Percentiles rank a stretch among this genome's conserved stretches.
phyloP scores from a whole-genome alignment of 2,888 invertebrate species.

The Ennomos quercinarius region DNA sequence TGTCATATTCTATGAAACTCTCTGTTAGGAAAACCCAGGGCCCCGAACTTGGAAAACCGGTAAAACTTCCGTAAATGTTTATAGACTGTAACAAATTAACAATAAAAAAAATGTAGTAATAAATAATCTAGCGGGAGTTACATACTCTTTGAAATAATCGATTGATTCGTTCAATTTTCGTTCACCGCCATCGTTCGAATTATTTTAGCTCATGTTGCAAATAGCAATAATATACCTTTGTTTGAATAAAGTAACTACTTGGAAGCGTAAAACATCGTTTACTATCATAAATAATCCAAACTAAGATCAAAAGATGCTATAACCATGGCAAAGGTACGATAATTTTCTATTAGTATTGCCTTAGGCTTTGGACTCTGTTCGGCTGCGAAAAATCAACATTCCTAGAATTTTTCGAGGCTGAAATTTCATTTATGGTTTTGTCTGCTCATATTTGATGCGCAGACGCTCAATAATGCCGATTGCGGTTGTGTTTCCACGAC shows the following conservation, averaged over 20 bases:
- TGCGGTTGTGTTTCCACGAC: neutral
- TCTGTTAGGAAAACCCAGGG: no score
- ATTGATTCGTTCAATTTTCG: slow-evolving; percentile 17
- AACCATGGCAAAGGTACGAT: slow-evolving; percentile 21
- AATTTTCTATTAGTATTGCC: neutral
- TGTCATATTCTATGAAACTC: no score
- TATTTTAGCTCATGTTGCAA: neutral
- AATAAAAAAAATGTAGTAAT: no score
- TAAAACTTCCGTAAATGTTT: no score
- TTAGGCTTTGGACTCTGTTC: slow-evolving; percentile 14
- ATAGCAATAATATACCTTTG: neutral
- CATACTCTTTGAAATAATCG: no score
- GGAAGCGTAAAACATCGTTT: no score
- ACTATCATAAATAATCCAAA: no score
- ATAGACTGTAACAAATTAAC: no score
- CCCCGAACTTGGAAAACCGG: no score
- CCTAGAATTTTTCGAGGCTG: neutral
- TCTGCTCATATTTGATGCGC: neutral
- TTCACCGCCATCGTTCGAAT: slow-evolving; percentile 29
- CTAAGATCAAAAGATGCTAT: neutral
- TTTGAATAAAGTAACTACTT: no score
- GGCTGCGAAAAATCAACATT: neutral
- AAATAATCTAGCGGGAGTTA: no score
- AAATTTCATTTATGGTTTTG: neutral
- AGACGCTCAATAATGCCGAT: neutral